Conservation (phyloP, 2,113 vertebrate genomes). For the Cyanistes caeruleus region DNA sequence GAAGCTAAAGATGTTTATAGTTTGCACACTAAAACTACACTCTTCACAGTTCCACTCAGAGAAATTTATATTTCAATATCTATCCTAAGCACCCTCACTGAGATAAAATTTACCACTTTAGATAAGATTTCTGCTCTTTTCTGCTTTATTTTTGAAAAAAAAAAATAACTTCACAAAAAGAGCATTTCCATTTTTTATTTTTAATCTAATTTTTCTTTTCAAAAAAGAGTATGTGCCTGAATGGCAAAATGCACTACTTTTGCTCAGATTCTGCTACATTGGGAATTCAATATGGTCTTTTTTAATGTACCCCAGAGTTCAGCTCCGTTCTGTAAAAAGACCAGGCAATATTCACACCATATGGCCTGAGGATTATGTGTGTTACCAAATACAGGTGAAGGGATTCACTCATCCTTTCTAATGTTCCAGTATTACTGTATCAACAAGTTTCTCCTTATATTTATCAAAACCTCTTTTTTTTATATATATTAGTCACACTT, state of each 20-base stretch:
- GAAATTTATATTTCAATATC: neutral
- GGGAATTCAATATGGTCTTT: neutral
- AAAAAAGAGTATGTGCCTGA: neutral
- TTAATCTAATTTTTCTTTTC: neutral
- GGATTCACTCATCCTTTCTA: neutral
- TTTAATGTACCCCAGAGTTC: neutral
- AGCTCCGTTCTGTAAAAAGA: neutral
- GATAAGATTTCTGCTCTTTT: neutral
- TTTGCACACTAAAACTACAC: neutral
- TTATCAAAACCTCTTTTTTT: neutral
- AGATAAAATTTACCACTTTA: neutral
- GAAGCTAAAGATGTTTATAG: neutral
- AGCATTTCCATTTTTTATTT: neutral
- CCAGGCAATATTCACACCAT: neutral
- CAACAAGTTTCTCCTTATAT: neutral
- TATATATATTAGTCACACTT: neutral
- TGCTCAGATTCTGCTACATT: neutral
- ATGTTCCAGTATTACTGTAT: neutral
- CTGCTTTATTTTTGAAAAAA: neutral
- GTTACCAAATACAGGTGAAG: neutral
- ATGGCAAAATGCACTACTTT: neutral
- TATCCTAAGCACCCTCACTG: neutral
- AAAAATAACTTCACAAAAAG: neutral
- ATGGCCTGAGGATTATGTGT: neutral
- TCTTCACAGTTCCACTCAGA: constrained; percentile 1